Conservation (phyloP, 2,888 invertebrate species). For the Tribolium freemani region DNA sequence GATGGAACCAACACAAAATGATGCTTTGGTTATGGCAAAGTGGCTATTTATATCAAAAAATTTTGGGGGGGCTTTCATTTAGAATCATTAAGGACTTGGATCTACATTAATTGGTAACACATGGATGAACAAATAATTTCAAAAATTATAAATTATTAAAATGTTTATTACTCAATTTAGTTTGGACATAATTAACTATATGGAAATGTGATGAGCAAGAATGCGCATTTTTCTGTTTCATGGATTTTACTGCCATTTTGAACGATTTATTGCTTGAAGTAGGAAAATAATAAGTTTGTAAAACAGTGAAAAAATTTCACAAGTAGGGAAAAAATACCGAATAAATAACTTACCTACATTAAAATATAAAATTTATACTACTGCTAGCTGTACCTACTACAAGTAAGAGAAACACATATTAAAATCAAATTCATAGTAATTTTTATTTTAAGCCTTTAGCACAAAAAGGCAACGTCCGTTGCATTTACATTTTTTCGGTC, state of each 20-base stretch:
- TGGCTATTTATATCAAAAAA: conserved; percentile 31
- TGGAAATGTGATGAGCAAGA: background rate
- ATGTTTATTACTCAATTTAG: conserved; percentile 9
- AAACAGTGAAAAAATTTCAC: no score
- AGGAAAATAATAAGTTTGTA: no score
- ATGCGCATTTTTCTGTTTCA: background rate
- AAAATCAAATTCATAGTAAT: no score
- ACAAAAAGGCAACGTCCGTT: no score
- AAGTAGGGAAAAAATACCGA: no score
- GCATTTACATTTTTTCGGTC: no score
- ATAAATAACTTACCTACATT: no score
- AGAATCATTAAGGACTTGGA: background rate
- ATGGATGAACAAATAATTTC: conserved; percentile 29
- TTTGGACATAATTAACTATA: background rate
- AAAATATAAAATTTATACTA: no score
- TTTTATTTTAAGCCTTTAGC: no score
- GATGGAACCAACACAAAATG: conserved; percentile 31
- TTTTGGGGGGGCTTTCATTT: conserved; percentile 21
- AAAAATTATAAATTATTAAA: conserved; percentile 30
- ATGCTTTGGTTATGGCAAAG: conserved; percentile 2
- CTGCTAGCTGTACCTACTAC: no score
- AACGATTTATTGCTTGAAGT: no score
- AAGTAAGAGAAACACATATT: no score
- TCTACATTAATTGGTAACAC: conserved; percentile 18
- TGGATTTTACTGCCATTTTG: background rate